Evolutionary conservation across 2,888 invertebrate species (phyloP).

Genomic region (Polyommatus icarus): DNA sequence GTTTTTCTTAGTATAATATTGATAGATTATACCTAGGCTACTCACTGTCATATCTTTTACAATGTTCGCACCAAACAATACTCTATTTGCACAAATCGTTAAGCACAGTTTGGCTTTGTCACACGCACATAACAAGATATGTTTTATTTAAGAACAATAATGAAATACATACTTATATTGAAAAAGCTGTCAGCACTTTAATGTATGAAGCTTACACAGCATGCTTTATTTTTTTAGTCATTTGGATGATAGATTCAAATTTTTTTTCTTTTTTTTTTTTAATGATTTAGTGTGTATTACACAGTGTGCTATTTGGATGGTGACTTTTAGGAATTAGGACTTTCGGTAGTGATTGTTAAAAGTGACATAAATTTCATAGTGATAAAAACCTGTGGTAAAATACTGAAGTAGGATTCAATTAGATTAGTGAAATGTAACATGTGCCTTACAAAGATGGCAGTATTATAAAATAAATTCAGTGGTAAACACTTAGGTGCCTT

Average conservation of each 20-base stretch:
- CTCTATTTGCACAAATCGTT: background rate
- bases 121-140: background rate
- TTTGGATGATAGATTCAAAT: background rate
- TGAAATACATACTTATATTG: background rate
- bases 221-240: background rate
- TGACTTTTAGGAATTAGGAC: background rate
- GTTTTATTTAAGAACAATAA: background rate
- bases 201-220: background rate
- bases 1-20: background rate
- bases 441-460: conserved; percentile 28
- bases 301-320: conserved; percentile 1
- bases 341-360: background rate
- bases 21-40: background rate
- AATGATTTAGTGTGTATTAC: background rate
- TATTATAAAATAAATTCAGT: conserved; percentile 8
- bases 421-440: conserved; percentile 9
- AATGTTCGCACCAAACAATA: conserved; percentile 11
- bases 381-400: conserved; percentile 19
- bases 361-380: conserved; percentile 6
- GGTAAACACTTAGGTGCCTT: conserved; percentile 15
- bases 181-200: background rate
- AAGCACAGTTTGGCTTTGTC: background rate
- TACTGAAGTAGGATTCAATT: background rate
- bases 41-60: background rate
- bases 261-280: background rate